phyloP scores from a whole-genome alignment of 2,888 invertebrate genomes.

The Scotopteryx bipunctaria region DNA sequence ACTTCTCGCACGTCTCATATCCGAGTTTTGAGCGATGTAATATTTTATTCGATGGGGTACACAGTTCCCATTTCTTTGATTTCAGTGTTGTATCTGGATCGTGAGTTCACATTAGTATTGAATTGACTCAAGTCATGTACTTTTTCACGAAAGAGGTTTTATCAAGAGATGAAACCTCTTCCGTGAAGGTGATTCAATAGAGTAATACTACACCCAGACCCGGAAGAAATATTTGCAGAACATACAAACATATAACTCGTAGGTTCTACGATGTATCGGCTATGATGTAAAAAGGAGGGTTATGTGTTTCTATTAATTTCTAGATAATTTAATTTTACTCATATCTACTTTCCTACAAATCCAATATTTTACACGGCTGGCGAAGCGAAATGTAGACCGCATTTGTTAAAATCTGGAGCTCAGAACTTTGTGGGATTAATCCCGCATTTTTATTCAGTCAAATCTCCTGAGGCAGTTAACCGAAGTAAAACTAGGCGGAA shows the following conservation, averaged over 20 bases:
- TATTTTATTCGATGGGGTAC: slow-evolving; percentile 16
- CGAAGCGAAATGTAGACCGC: slow-evolving; percentile 3
- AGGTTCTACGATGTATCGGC: no score
- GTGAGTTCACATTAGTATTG: not conserved
- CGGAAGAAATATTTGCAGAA: no score
- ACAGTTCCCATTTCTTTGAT: slow-evolving; percentile 5
- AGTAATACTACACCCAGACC: no score
- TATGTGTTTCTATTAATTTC: no score
- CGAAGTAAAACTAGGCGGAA: slow-evolving; percentile 45
- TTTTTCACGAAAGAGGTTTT: no score
- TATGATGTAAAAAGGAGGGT: no score
- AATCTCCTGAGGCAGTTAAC: slow-evolving; percentile 36
- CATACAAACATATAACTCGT: no score
- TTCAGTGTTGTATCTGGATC: slow-evolving; percentile 2
- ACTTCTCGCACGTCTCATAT: slow-evolving; percentile 25
- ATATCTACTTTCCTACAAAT: slow-evolving; percentile 3
- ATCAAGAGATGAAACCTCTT: not conserved
- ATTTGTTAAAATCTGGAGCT: slow-evolving; percentile 21
- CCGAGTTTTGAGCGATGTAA: slow-evolving; percentile 23
- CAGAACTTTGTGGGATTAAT: slow-evolving; percentile 21
- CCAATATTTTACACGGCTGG: not conserved
- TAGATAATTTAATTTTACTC: no score
- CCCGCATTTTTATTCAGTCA: slow-evolving; percentile 22
- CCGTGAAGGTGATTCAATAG: no score
- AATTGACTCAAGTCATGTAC: not conserved